Evolutionary conservation across 2,888 invertebrate genomes (phyloP), one percentile per base, ranked within the genome.

Genomic region (Ditylenchus weischeri): DNA sequence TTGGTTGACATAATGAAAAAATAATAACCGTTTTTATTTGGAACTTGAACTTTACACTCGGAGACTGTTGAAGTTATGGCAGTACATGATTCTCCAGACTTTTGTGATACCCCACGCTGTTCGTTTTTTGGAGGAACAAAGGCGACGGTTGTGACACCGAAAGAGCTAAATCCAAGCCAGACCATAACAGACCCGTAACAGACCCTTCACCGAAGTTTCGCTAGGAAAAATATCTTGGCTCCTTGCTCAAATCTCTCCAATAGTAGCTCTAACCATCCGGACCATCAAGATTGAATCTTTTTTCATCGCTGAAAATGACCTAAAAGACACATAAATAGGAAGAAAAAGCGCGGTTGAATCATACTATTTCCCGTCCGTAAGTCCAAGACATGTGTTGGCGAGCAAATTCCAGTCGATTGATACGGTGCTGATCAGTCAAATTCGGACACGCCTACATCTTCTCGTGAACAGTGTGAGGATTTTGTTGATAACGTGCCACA

Each of bases 221-320:
- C 38, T 38, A n/a, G n/a, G 74, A 70, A 23, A 66, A 74, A 11
- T 43, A n/a, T 8, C 29, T 38, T 43, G 67, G 51, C 35, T 76
- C 66, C 48, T 76, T 74, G 13, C 78, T 15, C 0, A 76, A 21
- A 61, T 76, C 74, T n/a, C 63, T 63, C 68, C 71, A 76, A 36
- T 72, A 75, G 29, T 59, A 38, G 4, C 47, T 6, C 36, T 57
- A 76, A 0, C 70, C 77, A 62, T 75, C 75, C 6, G 75, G 74
- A 0, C 75, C 77, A 65, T 75, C 73, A 3, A 74, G 47, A 66
- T 78, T 78, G 57, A 68, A 75, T 51, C 75, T 77, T 43, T 76
- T 49, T 38, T 76, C 77, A 49, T 75, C 76, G 0, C 68, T 66
- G 19, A 62, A 77, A 0, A 76, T 49, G 0, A 78, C 58, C 64